Conservation (phyloP, 2,797 vertebrate genomes). For the Megaceryle alcyon region DNA sequence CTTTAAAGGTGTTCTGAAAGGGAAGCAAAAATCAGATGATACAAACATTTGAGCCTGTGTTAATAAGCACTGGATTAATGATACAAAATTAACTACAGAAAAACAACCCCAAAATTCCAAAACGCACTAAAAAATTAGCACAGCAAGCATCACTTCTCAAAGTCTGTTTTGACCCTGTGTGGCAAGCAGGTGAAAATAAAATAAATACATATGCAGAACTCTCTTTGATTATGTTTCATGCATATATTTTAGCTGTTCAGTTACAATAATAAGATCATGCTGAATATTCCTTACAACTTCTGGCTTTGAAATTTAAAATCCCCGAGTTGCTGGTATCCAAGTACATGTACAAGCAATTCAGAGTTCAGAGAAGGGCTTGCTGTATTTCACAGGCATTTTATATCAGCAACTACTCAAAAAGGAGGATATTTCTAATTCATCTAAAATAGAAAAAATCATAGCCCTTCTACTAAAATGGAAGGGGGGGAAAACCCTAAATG, state of each 20-base stretch:
- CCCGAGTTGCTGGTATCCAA: neutral
- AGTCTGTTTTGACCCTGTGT: neutral
- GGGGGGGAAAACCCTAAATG: neutral
- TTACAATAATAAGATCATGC: neutral
- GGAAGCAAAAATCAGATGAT: neutral
- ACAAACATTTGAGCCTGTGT: neutral
- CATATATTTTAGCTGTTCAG: neutral
- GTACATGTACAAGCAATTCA: neutral
- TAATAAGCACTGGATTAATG: slow-evolving; percentile 6
- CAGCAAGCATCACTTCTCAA: neutral
- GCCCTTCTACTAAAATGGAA: neutral
- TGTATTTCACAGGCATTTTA: neutral
- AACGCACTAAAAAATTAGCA: neutral
- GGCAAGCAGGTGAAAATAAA: slow-evolving; percentile 3
- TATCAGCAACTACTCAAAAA: neutral
- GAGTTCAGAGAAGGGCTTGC: neutral
- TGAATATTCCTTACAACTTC: neutral
- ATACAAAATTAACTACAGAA: neutral
- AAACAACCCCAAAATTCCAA: neutral
- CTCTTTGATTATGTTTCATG: neutral
- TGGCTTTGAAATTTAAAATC: neutral
- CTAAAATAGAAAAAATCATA: neutral
- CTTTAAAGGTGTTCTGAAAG: slow-evolving; percentile 44
- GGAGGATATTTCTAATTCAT: neutral
- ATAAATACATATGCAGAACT: neutral